These are phyloP conservation scores for Rhynchotus rufescens DNA, from an alignment of 2,797 vertebrate genomes.

Conservation along the genomic window DNA sequence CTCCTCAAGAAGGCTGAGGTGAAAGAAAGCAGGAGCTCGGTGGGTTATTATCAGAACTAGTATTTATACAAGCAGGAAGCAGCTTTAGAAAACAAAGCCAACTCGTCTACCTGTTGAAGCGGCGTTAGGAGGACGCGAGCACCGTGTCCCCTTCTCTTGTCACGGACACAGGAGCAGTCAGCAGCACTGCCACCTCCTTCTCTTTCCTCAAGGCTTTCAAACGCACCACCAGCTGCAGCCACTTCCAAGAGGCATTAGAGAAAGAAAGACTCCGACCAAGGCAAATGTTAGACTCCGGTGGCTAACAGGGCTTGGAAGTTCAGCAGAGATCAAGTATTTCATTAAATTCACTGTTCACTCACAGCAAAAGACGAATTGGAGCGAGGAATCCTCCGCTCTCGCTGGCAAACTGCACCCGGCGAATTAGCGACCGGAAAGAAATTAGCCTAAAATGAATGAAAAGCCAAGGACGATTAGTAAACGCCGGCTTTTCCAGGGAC, in stretches of 20 bases:
- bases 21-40: background rate
- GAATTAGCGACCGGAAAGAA: background rate
- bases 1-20: background rate
- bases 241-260: background rate
- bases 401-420: background rate
- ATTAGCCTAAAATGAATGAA: background rate
- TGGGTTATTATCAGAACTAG: background rate
- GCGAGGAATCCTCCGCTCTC: constrained; percentile 13
- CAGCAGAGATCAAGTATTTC: background rate
- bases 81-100: background rate
- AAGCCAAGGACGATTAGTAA: background rate
- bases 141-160: background rate
- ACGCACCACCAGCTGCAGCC: background rate
- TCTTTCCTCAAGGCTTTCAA: background rate
- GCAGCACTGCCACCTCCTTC: background rate
- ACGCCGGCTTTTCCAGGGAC: background rate
- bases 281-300: background rate
- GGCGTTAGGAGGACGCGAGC: background rate
- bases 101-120: background rate
- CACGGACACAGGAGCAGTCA: background rate
- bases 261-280: background rate
- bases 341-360: background rate
- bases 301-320: background rate
- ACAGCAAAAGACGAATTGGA: background rate
- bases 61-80: background rate